A percentile compares a stretch with the other conserved stretches of the same genome.
Evolutionary conservation across 2,888 invertebrate genomes (phyloP).

Genomic region (Chrysopilus asiliformis): DNA sequence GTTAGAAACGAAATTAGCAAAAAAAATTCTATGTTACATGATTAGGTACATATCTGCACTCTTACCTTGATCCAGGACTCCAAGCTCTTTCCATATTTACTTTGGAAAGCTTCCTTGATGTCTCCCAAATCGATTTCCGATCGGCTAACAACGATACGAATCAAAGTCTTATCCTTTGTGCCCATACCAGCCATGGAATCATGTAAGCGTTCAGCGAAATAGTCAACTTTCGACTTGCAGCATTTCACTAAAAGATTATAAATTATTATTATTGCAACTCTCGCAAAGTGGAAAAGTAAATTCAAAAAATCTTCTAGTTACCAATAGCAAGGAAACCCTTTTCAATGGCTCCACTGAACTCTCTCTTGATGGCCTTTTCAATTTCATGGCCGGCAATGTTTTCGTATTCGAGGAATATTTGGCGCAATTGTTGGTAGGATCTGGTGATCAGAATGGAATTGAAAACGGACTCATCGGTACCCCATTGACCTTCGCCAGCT

Average conservation of each 20-base stretch:
- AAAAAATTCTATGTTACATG: background rate
- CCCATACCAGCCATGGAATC: slow-evolving; percentile 78
- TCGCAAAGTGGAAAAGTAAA: no score
- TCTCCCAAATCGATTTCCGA: slow-evolving; percentile 86
- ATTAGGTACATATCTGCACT: no score
- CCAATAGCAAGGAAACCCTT: slow-evolving; percentile 81
- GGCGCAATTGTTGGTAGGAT: slow-evolving; percentile 77
- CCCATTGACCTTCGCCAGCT: slow-evolving; percentile 77
- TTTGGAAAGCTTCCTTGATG: slow-evolving; percentile 80
- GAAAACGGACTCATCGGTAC: slow-evolving; percentile 82
- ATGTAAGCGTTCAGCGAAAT: slow-evolving; percentile 83
- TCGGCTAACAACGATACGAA: slow-evolving; percentile 81
- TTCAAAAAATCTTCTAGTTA: slow-evolving; percentile 30
- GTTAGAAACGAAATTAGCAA: background rate
- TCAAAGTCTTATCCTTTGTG: slow-evolving; percentile 83
- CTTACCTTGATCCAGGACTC: slow-evolving; percentile 79
- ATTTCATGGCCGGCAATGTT: slow-evolving; percentile 69
- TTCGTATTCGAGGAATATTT: slow-evolving; percentile 76
- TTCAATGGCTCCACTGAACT: slow-evolving; percentile 77
- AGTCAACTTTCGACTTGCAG: slow-evolving; percentile 79
- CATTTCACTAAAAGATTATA: slow-evolving; percentile 54
- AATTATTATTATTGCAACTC: no score
- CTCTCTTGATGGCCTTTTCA: slow-evolving; percentile 71
- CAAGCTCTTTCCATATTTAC: slow-evolving; percentile 67
- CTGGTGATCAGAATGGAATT: slow-evolving; percentile 74